phyloP scores from a whole-genome alignment of 2,113 vertebrate genomes.

The Scomber japonicus region DNA sequence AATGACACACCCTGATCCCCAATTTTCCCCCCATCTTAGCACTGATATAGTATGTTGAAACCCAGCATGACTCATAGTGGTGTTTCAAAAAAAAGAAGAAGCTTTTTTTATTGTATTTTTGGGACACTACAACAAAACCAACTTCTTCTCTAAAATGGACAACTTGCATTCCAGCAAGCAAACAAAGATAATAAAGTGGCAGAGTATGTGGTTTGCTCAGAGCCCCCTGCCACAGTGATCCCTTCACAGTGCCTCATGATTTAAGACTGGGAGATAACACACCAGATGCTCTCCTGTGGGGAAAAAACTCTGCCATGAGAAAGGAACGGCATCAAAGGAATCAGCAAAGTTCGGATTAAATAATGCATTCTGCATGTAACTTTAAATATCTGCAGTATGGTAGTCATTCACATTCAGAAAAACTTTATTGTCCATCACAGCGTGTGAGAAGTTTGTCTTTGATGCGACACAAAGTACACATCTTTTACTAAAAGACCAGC shows the following conservation, averaged over 20 bases:
- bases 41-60: background rate
- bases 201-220: constrained; percentile 33
- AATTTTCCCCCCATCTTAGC: background rate
- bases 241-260: constrained; percentile 61
- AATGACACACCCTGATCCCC: background rate
- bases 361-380: constrained; percentile 66
- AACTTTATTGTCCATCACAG: constrained; percentile 10
- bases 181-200: constrained; percentile 54
- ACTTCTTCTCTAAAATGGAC: constrained; percentile 16
- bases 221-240: constrained; percentile 58
- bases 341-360: constrained; percentile 57
- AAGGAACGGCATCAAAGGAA: constrained; percentile 68
- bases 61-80: background rate
- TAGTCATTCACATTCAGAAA: constrained; percentile 10
- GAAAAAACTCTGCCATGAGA: constrained; percentile 46
- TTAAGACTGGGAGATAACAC: constrained; percentile 58
- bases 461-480: constrained; percentile 5
- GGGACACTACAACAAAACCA: background rate
- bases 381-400: constrained; percentile 59
- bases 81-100: background rate
- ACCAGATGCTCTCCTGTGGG: constrained; percentile 73
- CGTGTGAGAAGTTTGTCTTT: background rate
- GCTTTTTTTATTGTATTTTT: background rate
- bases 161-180: constrained; percentile 35
- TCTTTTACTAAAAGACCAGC: background rate